Evolutionary conservation across 2,113 vertebrate genomes (phyloP).

Genomic region (Macaca nemestrina): DNA sequence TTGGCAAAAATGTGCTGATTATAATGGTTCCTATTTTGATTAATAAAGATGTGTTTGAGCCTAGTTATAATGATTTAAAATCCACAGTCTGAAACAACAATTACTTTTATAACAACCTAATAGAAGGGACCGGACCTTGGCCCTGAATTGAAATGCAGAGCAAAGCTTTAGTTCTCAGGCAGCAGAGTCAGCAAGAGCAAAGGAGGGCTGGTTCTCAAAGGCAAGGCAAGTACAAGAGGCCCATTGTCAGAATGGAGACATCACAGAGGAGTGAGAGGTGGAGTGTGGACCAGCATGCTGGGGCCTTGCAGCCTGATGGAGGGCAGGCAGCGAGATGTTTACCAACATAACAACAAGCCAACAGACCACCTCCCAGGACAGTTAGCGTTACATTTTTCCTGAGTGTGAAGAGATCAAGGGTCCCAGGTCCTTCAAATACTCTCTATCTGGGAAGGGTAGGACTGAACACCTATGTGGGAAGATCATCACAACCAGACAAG

Average conservation of each 20-base stretch:
- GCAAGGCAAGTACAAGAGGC: not conserved
- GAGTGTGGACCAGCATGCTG: too few species aligned
- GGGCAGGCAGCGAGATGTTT: not conserved
- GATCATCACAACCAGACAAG: not conserved
- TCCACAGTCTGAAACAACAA: too few species aligned
- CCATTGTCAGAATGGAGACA: not conserved
- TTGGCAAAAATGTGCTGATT: too few species aligned
- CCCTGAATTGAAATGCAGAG: not conserved
- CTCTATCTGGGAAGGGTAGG: not conserved
- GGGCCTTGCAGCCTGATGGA: not conserved
- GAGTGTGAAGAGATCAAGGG: not conserved
- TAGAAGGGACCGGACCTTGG: not conserved
- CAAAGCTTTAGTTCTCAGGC: not conserved
- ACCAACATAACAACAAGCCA: not conserved
- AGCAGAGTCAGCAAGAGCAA: not conserved
- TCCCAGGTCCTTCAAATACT: not conserved
- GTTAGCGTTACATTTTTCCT: not conserved
- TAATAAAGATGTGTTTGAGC: too few species aligned
- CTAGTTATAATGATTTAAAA: too few species aligned
- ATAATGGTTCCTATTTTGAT: too few species aligned
- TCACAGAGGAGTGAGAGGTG: not conserved
- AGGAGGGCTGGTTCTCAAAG: not conserved
- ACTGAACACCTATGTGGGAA: not conserved
- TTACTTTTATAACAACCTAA: too few species aligned
- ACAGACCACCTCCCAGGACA: not conserved